Base-by-base conservation (phyloP, 2,888 invertebrate genomes). In the Ptycholaimellus sp. region DNA sequence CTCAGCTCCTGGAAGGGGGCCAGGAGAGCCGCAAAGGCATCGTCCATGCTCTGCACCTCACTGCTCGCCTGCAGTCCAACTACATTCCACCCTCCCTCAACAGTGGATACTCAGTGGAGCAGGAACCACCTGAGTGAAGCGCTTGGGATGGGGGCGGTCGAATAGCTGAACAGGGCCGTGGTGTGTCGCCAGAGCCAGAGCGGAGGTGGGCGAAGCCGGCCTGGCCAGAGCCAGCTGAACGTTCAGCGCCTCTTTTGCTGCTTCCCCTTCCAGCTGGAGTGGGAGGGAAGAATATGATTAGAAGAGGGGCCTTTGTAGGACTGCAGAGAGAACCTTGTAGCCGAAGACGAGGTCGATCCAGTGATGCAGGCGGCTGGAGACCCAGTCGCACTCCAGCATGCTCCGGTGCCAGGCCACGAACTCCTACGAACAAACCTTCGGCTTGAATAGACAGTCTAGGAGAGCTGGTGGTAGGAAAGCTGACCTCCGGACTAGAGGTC, bases 331-430 rank as follows among this genome's bases (percentile, higher is more conserved):
- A 34, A 65, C 65, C 76, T 80, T 79, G 60, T 76, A 82, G 48
- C 93, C 93, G 67, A 93, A 96, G 14, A 83, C 85, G 31, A 93
- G 70, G 62, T 96, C 93, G 46, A 96, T 90, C 93, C 93, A 96
- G 55, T 82, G 74, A 62, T 96, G 85, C 16, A 96, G 65, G 48
- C 76, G 70, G 49, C 79, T 77, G 0, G 87, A 87, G 0, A 93
- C 85, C 50, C 77, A 71, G 22, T 74, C 70, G 53, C 85, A 80
- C 61, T 96, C 93, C 42, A 96, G 62, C 11, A 78, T 74, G 50
- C 77, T 76, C 34, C 83, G 68, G 60, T 96, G 93, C 54, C 75
- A 78, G 29, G 72, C 70, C 32, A 93, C 72, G 58, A 96, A 93
- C 58, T 87, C 82, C 57, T n/a, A n/a, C n/a, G n/a, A n/a, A n/a